A percentile compares a stretch with the other conserved stretches of the same genome.
Evolutionary conservation across 2,888 invertebrate genomes (phyloP).

Genomic region (Pyrocoelia pectoralis): DNA sequence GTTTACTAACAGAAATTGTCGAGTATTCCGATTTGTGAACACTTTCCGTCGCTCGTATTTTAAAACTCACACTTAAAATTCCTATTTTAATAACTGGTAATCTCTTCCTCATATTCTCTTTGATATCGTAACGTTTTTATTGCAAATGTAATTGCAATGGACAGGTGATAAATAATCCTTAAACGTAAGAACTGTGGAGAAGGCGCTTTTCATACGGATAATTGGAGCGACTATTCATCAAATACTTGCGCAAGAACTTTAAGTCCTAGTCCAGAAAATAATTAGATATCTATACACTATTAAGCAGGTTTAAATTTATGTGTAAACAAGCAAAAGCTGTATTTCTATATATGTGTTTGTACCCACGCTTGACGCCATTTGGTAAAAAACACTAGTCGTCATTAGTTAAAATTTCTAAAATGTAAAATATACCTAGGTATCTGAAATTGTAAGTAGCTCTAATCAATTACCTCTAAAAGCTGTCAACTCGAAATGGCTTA

Average conservation of each 20-base stretch:
- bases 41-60: conserved; percentile 4
- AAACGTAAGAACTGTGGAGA: conserved; percentile 10
- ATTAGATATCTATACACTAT: conserved; percentile 47
- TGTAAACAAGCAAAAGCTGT: conserved; percentile 24
- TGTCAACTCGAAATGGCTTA: conserved; percentile 20
- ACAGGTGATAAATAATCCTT: conserved; percentile 20
- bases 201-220: conserved; percentile 16
- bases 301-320: conserved; percentile 49
- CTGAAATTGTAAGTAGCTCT: conserved; percentile 20
- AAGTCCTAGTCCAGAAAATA: conserved; percentile 53
- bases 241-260: conserved; percentile 36
- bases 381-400: conserved; percentile 16
- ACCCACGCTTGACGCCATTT: conserved; percentile 15
- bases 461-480: conserved; percentile 31
- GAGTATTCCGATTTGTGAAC: too few species aligned
- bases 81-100: conserved; percentile 21
- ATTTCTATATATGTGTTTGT: conserved; percentile 16
- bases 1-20: too few species aligned
- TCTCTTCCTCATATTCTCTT: conserved; percentile 21
- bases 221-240: conserved; percentile 31
- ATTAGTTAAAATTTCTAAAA: conserved; percentile 20
- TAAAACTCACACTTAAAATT: background rate
- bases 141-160: conserved; percentile 23
- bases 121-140: conserved; percentile 18
- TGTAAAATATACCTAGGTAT: conserved; percentile 3